A percentile compares a stretch with the other conserved stretches of the same genome.
Conservation (phyloP, 2,888 invertebrate genomes). For the Andrena hattorfiana region DNA sequence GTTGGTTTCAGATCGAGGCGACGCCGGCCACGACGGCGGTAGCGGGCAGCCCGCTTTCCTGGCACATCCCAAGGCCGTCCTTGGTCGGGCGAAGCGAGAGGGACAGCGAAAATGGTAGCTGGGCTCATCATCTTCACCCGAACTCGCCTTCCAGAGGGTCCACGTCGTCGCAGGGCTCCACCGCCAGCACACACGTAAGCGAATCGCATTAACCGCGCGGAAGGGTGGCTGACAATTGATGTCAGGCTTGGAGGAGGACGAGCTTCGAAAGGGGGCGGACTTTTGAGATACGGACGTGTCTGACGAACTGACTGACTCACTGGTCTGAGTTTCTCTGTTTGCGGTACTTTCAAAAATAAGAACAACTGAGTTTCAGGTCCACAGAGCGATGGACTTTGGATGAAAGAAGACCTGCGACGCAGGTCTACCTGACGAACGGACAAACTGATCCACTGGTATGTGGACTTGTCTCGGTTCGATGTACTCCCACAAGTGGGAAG, state of each 20-base stretch:
- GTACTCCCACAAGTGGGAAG: no score
- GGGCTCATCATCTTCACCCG: conserved; percentile 80
- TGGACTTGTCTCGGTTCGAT: not conserved
- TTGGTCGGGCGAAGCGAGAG: conserved; percentile 85
- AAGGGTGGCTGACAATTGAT: no score
- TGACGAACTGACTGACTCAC: not conserved
- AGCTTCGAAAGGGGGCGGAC: not conserved
- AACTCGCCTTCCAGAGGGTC: conserved; percentile 86
- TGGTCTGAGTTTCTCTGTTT: not conserved
- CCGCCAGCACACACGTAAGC: conserved; percentile 92
- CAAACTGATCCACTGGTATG: not conserved
- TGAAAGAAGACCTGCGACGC: not conserved
- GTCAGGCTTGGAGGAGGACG: not conserved
- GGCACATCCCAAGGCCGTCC: conserved; percentile 95
- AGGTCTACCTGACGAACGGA: not conserved
- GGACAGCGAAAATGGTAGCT: conserved; percentile 81
- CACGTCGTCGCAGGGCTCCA: conserved; percentile 89
- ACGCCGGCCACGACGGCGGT: conserved; percentile 73
- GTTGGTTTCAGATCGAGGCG: conserved; percentile 76
- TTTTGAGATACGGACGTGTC: no score
- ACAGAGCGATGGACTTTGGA: not conserved
- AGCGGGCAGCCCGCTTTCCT: conserved; percentile 85
- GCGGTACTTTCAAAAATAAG: not conserved
- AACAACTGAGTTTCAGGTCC: conserved; percentile 2
- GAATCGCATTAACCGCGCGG: not conserved